Evolutionary conservation across 2,113 vertebrate genomes (phyloP).

Genomic region (Thryonomys swinderianus): DNA sequence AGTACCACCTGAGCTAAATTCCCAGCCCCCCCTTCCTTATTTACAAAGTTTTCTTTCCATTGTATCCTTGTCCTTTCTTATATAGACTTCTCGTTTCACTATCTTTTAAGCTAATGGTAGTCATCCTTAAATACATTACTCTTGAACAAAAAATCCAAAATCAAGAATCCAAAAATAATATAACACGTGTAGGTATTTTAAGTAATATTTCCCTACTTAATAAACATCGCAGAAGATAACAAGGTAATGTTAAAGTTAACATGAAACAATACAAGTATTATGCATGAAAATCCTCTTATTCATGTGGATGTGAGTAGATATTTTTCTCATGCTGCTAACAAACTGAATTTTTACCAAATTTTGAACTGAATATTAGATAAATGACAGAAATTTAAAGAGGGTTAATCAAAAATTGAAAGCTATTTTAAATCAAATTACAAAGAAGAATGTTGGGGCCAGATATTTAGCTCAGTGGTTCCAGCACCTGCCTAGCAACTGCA

Average conservation of each 20-base stretch:
- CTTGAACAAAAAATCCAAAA: background rate
- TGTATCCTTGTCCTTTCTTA: background rate
- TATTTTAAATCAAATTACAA: conserved; percentile 36
- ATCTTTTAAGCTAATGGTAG: background rate
- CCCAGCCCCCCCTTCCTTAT: too few species aligned
- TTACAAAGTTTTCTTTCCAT: too few species aligned
- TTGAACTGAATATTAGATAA: background rate
- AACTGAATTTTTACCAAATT: background rate
- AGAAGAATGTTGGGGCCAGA: background rate
- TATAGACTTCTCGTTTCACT: conserved; percentile 1
- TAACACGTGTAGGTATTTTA: background rate
- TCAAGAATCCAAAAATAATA: background rate
- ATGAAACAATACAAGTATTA: background rate
- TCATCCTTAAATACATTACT: background rate
- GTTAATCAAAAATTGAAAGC: background rate
- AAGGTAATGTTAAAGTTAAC: background rate
- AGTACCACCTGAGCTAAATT: too few species aligned
- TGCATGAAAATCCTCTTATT: background rate
- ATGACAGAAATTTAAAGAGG: background rate
- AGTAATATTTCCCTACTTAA: background rate
- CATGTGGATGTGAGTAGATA: background rate
- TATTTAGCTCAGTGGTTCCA: too few species aligned
- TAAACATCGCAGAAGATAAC: background rate
- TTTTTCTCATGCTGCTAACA: background rate
- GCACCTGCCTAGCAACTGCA: too few species aligned